Percentiles rank a stretch among this genome's conserved stretches.
These are phyloP conservation scores for Brotula barbata DNA, from an alignment of 2,797 vertebrate genomes.

Conservation along the genomic window DNA sequence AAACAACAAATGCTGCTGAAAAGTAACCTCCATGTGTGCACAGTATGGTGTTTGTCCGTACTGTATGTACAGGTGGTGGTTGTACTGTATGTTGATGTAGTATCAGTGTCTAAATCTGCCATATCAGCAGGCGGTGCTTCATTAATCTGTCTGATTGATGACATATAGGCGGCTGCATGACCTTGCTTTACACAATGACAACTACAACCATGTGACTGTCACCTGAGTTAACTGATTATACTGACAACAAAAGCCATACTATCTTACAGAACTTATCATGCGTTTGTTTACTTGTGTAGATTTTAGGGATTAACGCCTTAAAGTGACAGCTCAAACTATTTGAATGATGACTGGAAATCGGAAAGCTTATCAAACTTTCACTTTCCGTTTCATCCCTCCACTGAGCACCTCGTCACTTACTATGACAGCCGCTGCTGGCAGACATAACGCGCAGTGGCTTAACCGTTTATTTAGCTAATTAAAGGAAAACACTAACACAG, in stretches of 20 bases:
- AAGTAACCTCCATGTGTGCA: no score
- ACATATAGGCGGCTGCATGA: conserved; percentile 26
- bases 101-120: conserved; percentile 33
- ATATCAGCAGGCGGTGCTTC: conserved; percentile 49
- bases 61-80: no score
- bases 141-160: conserved; percentile 63
- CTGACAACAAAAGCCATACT: conserved; percentile 12
- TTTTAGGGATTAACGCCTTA: background rate
- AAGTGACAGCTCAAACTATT: conserved; percentile 11
- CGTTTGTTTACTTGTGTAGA: no score
- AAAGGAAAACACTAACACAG: conserved; percentile 9
- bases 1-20: no score
- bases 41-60: background rate
- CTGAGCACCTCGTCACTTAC: conserved; percentile 17
- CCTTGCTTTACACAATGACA: conserved; percentile 41
- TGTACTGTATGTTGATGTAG: conserved; percentile 27
- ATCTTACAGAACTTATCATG: no score
- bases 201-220: conserved; percentile 26
- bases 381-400: background rate
- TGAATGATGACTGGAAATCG: conserved; percentile 5
- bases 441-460: conserved; percentile 7
- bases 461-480: conserved; percentile 17
- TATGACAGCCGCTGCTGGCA: conserved; percentile 2
- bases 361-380: conserved; percentile 10
- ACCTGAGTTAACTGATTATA: conserved; percentile 26